Conservation (phyloP, 2,113 vertebrate genomes). For the Mirza zaza region DNA sequence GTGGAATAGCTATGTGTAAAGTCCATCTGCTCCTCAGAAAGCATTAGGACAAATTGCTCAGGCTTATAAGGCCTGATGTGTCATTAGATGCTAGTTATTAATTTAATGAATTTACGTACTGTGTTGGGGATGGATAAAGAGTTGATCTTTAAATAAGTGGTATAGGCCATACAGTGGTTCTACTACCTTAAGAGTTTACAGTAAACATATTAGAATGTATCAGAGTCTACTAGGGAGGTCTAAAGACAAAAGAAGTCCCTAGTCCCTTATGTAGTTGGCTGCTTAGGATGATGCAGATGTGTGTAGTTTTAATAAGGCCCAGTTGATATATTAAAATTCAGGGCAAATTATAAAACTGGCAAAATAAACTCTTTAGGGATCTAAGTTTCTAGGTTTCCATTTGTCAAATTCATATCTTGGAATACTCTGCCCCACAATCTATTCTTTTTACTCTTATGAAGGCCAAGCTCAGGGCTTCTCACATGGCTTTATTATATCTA, state of each 20-base stretch:
- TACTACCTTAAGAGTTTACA: background rate
- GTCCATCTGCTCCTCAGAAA: background rate
- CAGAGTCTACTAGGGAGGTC: background rate
- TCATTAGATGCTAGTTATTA: background rate
- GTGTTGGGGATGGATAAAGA: background rate
- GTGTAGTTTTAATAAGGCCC: background rate
- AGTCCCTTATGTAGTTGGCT: background rate
- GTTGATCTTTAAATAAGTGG: slow-evolving; percentile 15
- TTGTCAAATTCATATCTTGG: background rate
- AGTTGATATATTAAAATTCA: background rate
- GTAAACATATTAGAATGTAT: background rate
- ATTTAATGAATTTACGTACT: background rate
- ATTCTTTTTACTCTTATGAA: background rate
- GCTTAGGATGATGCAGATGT: background rate
- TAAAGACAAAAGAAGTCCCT: background rate
- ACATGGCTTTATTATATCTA: background rate
- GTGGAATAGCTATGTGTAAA: background rate
- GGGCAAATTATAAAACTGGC: background rate
- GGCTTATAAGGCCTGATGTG: background rate
- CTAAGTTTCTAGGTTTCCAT: background rate
- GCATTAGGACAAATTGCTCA: background rate
- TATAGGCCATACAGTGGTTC: background rate
- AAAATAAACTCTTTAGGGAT: background rate
- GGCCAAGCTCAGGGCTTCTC: background rate
- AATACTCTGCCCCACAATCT: background rate